These are phyloP conservation scores for Scomberomorus guttatus DNA, from an alignment of 2,797 vertebrate species.

Conservation along the genomic window DNA sequence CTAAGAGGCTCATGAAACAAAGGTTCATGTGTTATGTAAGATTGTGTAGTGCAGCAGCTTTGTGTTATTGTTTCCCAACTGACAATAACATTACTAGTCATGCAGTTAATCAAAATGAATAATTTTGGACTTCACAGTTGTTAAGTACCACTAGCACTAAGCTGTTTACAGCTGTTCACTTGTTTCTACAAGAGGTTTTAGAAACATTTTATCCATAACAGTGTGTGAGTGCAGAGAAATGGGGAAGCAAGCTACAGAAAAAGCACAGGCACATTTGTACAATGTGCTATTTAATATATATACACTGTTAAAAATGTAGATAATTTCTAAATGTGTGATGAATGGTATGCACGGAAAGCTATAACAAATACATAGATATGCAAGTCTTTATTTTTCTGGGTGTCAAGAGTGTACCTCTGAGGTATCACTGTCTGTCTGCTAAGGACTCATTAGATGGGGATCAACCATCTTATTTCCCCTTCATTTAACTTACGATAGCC, in stretches of 20 bases:
- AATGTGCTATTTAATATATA: background rate
- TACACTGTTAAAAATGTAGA: background rate
- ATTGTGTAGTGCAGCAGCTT: background rate
- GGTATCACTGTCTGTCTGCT: slow-evolving; percentile 23
- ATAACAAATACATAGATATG: background rate
- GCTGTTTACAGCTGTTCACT: background rate
- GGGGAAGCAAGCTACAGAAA: background rate
- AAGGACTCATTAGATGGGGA: slow-evolving; percentile 54
- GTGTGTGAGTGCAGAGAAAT: background rate
- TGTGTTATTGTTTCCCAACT: background rate
- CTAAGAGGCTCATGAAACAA: too few relatives aligned
- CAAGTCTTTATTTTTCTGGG: background rate
- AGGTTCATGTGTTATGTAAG: background rate
- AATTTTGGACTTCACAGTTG: background rate
- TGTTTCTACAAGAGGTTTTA: background rate
- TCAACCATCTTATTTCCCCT: slow-evolving; percentile 53
- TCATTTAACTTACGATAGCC: slow-evolving; percentile 70
- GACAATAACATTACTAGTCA: background rate
- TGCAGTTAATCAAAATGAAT: background rate
- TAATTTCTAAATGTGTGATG: background rate
- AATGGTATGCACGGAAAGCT: background rate
- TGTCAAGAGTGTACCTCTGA: background rate
- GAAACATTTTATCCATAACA: background rate
- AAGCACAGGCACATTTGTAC: background rate
- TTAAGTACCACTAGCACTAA: background rate